phyloP scores from a whole-genome alignment of 2,888 invertebrate species.

The Bruchidius siliquastri region DNA sequence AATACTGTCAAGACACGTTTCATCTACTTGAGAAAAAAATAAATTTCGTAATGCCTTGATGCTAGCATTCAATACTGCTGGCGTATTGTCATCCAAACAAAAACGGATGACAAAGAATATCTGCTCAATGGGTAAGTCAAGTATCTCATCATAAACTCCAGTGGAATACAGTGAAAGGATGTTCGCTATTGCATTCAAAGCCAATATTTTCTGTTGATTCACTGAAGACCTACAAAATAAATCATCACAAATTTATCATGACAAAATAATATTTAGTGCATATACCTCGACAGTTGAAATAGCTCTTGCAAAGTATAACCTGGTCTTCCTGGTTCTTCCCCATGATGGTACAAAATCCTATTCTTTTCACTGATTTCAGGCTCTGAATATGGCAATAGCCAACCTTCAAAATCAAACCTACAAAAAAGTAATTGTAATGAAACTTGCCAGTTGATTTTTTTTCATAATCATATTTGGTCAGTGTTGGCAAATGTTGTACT shows the following conservation, averaged over 20 bases:
- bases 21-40: conserved; percentile 73
- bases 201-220: conserved; percentile 78
- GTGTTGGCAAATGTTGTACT: no score
- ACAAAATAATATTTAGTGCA: no score
- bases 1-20: conserved; percentile 66
- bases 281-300: conserved; percentile 66
- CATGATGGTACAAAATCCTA: conserved; percentile 82
- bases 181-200: conserved; percentile 74
- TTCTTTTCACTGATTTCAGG: conserved; percentile 56
- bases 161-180: conserved; percentile 66
- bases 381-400: conserved; percentile 68
- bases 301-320: conserved; percentile 89
- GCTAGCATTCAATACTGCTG: conserved; percentile 69
- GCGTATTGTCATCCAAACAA: conserved; percentile 79
- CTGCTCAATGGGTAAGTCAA: conserved; percentile 73
- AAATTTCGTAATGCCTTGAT: conserved; percentile 71
- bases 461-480: no score
- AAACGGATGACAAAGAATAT: conserved; percentile 77
- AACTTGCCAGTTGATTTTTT: no score
- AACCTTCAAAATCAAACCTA: conserved; percentile 77
- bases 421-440: conserved; percentile 10
- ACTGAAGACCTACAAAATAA: conserved; percentile 57
- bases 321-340: conserved; percentile 84
- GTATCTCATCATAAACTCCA: conserved; percentile 71
- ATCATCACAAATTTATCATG: neutral